phyloP scores from a whole-genome alignment of 53 echinoderm and acorn worm genomes.

The Glandiceps talaboti region DNA sequence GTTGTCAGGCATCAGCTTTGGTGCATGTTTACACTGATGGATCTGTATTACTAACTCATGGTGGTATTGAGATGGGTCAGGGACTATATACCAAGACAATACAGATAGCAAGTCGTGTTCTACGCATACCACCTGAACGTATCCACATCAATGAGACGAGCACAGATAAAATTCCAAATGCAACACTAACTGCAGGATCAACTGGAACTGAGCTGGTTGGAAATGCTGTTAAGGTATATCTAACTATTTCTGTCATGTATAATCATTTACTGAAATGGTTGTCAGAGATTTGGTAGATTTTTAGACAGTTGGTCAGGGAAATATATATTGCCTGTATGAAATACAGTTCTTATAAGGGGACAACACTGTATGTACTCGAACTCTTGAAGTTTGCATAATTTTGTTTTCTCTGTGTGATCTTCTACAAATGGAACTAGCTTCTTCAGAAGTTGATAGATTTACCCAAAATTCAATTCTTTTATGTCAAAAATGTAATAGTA shows the following conservation, averaged over 20 bases:
- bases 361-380: too few species aligned
- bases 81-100: conserved; percentile 86
- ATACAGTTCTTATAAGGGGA: too few species aligned
- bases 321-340: too few species aligned
- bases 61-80: conserved; percentile 89
- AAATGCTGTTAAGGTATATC: conserved; percentile 51
- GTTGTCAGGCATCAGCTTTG: conserved; percentile 51
- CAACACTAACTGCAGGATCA: conserved; percentile 54
- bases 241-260: neutral
- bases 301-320: too few species aligned
- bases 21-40: conserved; percentile 87
- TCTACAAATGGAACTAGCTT: too few species aligned
- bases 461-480: too few species aligned
- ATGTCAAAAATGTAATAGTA: too few species aligned
- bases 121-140: conserved; percentile 41
- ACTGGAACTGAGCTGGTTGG: conserved; percentile 56
- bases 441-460: too few species aligned
- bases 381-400: too few species aligned
- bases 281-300: too few species aligned
- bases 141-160: conserved; percentile 50
- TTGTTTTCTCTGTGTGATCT: too few species aligned
- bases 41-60: conserved; percentile 61
- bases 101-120: conserved; percentile 56
- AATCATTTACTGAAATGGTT: too few species aligned
- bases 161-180: conserved; percentile 56